phyloP scores from a whole-genome alignment of 2,113 vertebrate genomes.

The Carassius auratus region DNA sequence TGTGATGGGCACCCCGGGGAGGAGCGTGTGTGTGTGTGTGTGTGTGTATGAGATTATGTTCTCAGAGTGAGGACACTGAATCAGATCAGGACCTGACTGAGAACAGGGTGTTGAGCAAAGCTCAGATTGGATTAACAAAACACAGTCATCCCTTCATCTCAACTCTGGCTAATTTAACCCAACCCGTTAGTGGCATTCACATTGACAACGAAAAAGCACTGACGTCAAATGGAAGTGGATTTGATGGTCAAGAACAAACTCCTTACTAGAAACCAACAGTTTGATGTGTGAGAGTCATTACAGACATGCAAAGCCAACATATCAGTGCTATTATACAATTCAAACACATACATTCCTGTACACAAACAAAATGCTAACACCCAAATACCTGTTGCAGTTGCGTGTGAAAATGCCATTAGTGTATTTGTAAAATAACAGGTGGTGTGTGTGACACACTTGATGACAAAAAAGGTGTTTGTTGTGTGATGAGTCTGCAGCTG shows the following conservation, averaged over 20 bases:
- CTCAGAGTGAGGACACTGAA: background rate
- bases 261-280: background rate
- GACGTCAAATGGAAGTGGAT: background rate
- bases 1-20: slow-evolving; percentile 65
- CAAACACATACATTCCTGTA: background rate
- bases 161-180: background rate
- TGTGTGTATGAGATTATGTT: slow-evolving; percentile 19
- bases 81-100: slow-evolving; percentile 26
- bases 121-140: slow-evolving; percentile 20
- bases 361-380: background rate
- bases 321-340: background rate
- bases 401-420: slow-evolving; percentile 10
- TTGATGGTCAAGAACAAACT: background rate
- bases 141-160: background rate
- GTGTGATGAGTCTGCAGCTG: background rate
- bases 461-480: slow-evolving; percentile 12
- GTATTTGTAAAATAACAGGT: slow-evolving; percentile 8
- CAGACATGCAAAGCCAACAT: background rate
- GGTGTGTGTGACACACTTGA: background rate
- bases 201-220: background rate
- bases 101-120: background rate
- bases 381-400: background rate
- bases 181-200: background rate
- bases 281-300: background rate
- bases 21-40: background rate